phyloP scores from a whole-genome alignment of 2,797 vertebrate genomes.

The Salmo trutta region DNA sequence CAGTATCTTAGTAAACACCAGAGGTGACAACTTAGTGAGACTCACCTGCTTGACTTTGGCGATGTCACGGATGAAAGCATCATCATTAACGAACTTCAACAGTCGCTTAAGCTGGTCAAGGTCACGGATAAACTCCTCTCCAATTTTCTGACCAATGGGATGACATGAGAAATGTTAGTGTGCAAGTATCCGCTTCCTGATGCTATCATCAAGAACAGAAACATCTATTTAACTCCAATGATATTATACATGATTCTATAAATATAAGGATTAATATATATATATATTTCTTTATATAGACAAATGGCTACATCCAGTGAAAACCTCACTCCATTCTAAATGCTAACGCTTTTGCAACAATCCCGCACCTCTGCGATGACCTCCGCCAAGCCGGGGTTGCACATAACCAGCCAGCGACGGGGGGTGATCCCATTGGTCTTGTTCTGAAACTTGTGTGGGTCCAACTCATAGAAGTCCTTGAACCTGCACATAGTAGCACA shows the following conservation, averaged over 20 bases:
- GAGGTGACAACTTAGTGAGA: neutral
- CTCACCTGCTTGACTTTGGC: slow-evolving; percentile 92
- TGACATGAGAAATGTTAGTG: neutral
- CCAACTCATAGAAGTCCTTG: slow-evolving; percentile 86
- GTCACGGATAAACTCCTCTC: slow-evolving; percentile 88
- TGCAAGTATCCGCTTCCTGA: neutral
- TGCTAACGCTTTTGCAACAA: neutral
- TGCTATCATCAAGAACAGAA: neutral
- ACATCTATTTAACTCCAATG: neutral
- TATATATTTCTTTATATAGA: neutral
- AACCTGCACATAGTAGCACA: slow-evolving; percentile 60
- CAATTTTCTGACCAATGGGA: slow-evolving; percentile 78
- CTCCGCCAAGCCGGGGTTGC: slow-evolving; percentile 91
- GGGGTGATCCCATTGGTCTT: slow-evolving; percentile 96
- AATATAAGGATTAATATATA: too few relatives aligned
- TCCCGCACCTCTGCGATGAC: slow-evolving; percentile 87
- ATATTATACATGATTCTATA: neutral
- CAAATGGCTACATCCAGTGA: neutral
- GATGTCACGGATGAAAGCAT: slow-evolving; percentile 86
- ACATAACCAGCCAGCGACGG: slow-evolving; percentile 91
- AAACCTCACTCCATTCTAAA: too few relatives aligned
- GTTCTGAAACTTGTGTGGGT: slow-evolving; percentile 94
- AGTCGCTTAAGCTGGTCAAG: slow-evolving; percentile 83
- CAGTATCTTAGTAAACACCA: neutral
- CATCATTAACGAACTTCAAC: slow-evolving; percentile 80